Base-by-base conservation (phyloP, 23 tunicate genomes). In the Diplosoma virens region DNA sequence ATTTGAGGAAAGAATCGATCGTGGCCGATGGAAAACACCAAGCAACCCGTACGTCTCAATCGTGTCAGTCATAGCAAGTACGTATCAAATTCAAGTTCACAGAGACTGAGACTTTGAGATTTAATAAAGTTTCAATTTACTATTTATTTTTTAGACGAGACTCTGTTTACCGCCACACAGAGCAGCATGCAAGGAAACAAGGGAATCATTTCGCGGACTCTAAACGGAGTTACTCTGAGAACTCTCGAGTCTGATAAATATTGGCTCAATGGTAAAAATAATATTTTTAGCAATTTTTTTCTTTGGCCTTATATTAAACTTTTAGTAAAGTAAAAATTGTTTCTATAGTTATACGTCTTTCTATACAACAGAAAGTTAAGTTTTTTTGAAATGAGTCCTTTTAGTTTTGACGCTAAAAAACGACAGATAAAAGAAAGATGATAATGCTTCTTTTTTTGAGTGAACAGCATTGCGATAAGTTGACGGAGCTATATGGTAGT, bases 81-180 rank as follows among this genome's bases (percentile, higher is more conserved):
- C 46, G 83, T 34, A 50, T 41, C 50, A 41, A 41, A 41, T 41
- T 41, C 50, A 7, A 41, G 11, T 41, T 9, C 50, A n/a, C 50
- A 41, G 50, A 41, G 50, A 41, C 50, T 41, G 50, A 7, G 14
- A n/a, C n/a, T n/a, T n/a, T n/a, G n/a, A n/a, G n/a, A n/a, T n/a
- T 45, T 45, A 45, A 11, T 9, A 45, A 11, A 45, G 52, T 45
- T 11, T 45, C 16, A 9, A 45, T 9, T 9, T 16, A 45, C 11
- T 45, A 45, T 9, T 9, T 9, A 9, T 18, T 67, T 35, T 67
- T 14, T 27, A 72, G 78, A 72, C 27, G 33, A 50, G 25, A 72
- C 59, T 47, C 76, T 87, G 48, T 87, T 87, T 72, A 80, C 93
- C 25, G 93, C 93, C 23, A 87, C 77, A 0, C 52, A 70, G 30